These are phyloP conservation scores for Lates calcarifer DNA, from an alignment of 2,113 vertebrate species.

Conservation along the genomic window DNA sequence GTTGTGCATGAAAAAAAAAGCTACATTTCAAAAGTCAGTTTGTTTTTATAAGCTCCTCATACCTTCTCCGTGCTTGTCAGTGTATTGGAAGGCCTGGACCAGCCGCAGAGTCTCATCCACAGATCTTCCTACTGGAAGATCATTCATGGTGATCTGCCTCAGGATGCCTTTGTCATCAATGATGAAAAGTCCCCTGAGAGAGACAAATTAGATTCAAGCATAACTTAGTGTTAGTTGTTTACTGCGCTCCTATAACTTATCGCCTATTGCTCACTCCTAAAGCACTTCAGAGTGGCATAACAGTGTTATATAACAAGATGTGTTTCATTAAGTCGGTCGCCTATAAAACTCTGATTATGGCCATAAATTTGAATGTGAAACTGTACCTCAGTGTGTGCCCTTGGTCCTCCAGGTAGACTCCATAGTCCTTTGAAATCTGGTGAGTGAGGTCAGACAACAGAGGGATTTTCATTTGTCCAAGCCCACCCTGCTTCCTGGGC, in stretches of 20 bases:
- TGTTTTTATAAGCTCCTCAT: neutral
- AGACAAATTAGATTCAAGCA: slow-evolving; percentile 18
- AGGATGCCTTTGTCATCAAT: slow-evolving; percentile 94
- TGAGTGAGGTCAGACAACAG: slow-evolving; percentile 96
- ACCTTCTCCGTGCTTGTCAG: slow-evolving; percentile 98
- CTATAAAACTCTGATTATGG: neutral
- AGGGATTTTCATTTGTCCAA: slow-evolving; percentile 94
- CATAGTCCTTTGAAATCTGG: slow-evolving; percentile 97
- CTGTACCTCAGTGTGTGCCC: slow-evolving; percentile 93
- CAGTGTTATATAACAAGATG: neutral
- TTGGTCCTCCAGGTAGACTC: slow-evolving; percentile 96
- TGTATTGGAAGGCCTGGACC: slow-evolving; percentile 98
- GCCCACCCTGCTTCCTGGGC: slow-evolving; percentile 94
- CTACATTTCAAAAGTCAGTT: neutral
- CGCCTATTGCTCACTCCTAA: neutral
- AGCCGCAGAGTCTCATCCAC: slow-evolving; percentile 96
- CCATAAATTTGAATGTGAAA: slow-evolving; percentile 8
- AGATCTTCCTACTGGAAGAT: slow-evolving; percentile 96
- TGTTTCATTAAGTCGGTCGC: neutral
- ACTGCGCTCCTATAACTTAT: neutral
- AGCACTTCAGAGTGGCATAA: neutral
- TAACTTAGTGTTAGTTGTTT: neutral
- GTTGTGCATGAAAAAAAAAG: neutral
- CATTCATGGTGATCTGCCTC: slow-evolving; percentile 97
- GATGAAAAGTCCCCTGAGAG: slow-evolving; percentile 94